Conservation (phyloP, 2,113 vertebrate species). For the Gadus macrocephalus region DNA sequence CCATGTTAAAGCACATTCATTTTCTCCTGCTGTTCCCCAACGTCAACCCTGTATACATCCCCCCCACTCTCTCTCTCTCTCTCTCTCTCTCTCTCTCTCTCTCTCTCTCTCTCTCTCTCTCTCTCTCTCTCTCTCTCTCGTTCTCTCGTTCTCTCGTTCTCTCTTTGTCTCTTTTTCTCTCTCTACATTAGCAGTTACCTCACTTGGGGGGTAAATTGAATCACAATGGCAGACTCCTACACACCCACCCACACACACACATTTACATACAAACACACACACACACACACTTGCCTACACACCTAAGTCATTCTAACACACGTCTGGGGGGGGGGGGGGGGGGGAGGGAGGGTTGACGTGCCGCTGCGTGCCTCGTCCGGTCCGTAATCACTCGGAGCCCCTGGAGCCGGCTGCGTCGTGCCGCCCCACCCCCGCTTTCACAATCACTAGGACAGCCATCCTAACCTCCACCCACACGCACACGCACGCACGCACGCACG, state of each 20-base stretch:
- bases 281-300: background rate
- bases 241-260: constrained; percentile 11
- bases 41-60: constrained; percentile 4
- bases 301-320: constrained; percentile 23
- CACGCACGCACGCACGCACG: background rate
- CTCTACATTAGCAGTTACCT: constrained; percentile 28
- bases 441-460: constrained; percentile 31
- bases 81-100: no score
- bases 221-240: constrained; percentile 46
- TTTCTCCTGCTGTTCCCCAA: background rate
- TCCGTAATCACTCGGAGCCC: constrained; percentile 38
- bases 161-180: constrained; percentile 14
- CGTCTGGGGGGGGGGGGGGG: constrained; percentile 22
- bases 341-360: constrained; percentile 22
- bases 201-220: constrained; percentile 37
- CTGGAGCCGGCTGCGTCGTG: background rate
- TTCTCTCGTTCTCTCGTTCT: background rate
- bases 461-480: background rate
- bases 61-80: constrained; percentile 7
- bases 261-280: background rate
- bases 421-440: constrained; percentile 31
- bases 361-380: constrained; percentile 37
- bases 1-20: background rate
- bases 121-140: constrained; percentile 2
- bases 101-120: background rate